phyloP scores from a whole-genome alignment of 2,888 invertebrate species.

The Aleiodes testaceus region DNA sequence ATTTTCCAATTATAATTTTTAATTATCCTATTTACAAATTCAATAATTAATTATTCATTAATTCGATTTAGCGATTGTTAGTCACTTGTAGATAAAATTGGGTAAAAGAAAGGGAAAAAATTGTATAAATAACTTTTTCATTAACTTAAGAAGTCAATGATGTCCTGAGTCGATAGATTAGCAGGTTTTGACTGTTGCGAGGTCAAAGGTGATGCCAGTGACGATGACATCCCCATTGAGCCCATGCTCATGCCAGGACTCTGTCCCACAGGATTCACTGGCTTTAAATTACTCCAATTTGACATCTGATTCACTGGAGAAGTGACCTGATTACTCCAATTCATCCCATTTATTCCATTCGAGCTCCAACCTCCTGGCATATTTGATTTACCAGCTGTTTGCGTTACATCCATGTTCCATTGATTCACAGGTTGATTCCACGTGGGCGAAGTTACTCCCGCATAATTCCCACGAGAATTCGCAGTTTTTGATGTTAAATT shows the following conservation, averaged over 20 bases:
- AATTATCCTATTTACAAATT: conserved; percentile 9
- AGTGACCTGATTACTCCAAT: conserved; percentile 51
- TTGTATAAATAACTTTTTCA: conserved; percentile 5
- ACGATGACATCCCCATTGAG: conserved; percentile 47
- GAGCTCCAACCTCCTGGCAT: conserved; percentile 52
- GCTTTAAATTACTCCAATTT: conserved; percentile 57
- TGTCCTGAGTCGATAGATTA: conserved; percentile 63
- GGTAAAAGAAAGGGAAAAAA: background rate
- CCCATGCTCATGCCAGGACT: conserved; percentile 49
- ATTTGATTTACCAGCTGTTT: conserved; percentile 45
- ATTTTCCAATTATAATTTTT: background rate
- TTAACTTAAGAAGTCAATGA: conserved; percentile 66
- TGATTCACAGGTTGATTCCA: conserved; percentile 49
- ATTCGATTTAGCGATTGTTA: background rate
- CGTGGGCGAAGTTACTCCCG: conserved; percentile 45
- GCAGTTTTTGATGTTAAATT: conserved; percentile 60
- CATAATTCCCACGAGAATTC: conserved; percentile 53
- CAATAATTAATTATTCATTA: background rate
- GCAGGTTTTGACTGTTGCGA: conserved; percentile 46
- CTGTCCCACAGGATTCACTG: conserved; percentile 49
- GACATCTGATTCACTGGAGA: conserved; percentile 46
- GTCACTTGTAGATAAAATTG: background rate
- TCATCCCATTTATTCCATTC: conserved; percentile 50
- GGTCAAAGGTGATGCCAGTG: conserved; percentile 46
- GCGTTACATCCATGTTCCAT: conserved; percentile 47